phyloP scores from a whole-genome alignment of 2,797 vertebrate genomes.

The Crenichthys baileyi region DNA sequence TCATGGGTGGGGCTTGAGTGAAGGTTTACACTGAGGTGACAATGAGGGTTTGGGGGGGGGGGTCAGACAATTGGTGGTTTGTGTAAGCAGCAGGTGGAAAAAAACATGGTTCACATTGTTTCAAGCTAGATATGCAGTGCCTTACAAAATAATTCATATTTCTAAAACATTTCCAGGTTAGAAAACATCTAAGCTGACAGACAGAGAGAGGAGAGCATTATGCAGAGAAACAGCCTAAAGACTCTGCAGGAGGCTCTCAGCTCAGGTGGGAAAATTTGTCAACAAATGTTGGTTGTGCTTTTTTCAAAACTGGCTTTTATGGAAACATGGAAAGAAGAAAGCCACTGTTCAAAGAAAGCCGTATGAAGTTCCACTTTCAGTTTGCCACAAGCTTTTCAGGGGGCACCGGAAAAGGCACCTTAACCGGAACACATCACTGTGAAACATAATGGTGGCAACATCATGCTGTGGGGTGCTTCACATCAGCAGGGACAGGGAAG shows the following conservation, averaged over 20 bases:
- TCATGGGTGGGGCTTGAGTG: slow-evolving; percentile 51
- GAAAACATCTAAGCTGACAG: no score
- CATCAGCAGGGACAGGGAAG: background rate
- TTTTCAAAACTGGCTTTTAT: no score
- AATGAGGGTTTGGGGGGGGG: slow-evolving; percentile 39
- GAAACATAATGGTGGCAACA: background rate
- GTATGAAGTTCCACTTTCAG: background rate
- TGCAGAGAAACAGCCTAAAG: no score
- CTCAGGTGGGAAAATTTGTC: background rate
- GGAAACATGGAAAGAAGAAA: background rate
- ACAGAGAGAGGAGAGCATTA: no score
- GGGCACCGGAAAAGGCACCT: no score
- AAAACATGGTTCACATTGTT: background rate
- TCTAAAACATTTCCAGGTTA: background rate
- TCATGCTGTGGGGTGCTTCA: background rate
- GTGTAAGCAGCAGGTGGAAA: slow-evolving; percentile 25
- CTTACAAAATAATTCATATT: background rate
- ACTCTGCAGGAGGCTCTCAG: no score
- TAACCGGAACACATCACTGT: no score
- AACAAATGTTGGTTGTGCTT: background rate
- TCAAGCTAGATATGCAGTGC: background rate
- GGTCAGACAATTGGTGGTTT: slow-evolving; percentile 32
- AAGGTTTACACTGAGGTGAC: slow-evolving; percentile 65
- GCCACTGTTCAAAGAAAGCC: background rate
- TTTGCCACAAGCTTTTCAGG: background rate